A percentile compares a stretch with the other conserved stretches of the same genome.
Evolutionary conservation across 2,797 vertebrate genomes (phyloP).

Genomic region (Pogoniulus pusillus): DNA sequence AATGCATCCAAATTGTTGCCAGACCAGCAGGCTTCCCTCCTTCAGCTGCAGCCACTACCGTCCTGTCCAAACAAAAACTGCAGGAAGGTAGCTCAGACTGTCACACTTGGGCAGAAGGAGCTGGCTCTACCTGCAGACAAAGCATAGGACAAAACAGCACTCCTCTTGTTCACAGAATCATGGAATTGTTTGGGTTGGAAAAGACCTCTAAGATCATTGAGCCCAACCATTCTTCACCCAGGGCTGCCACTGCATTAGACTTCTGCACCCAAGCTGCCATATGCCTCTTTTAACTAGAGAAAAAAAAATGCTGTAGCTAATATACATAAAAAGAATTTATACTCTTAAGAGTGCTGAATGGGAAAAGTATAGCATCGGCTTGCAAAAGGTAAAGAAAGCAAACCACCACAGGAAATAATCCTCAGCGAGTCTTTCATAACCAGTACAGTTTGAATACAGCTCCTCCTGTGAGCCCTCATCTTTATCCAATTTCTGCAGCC

Average conservation of each 20-base stretch:
- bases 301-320: not conserved
- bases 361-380: not conserved
- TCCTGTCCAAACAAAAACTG: not conserved
- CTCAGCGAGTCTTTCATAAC: not conserved
- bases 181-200: too few species aligned
- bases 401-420: not conserved
- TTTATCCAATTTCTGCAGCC: not conserved
- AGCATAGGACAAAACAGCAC: not conserved
- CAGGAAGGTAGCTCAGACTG: not conserved
- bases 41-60: not conserved
- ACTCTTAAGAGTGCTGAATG: not conserved
- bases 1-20: not conserved
- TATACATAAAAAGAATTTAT: not conserved
- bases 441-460: not conserved
- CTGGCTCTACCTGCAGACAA: not conserved
- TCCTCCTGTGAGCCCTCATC: not conserved
- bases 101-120: not conserved
- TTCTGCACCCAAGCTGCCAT: not conserved
- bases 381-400: not conserved
- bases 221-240: not conserved
- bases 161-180: not conserved
- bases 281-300: not conserved
- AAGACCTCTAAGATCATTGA: too few species aligned
- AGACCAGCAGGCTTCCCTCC: not conserved
- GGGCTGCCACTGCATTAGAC: not conserved